Evolutionary conservation across 2,888 invertebrate genomes (phyloP).

Genomic region (Philhelius pedissequus): DNA sequence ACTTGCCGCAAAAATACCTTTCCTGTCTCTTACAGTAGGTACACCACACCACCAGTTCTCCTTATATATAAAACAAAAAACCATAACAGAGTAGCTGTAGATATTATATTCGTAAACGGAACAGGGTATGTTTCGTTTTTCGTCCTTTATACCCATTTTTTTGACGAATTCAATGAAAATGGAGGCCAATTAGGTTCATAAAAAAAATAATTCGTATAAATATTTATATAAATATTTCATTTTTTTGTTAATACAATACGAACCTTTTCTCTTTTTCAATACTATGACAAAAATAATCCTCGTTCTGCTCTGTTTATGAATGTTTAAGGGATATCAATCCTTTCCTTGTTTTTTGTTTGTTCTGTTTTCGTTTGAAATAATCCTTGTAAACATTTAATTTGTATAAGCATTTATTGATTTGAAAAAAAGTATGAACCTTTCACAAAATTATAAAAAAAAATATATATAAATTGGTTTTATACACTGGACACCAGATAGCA

Average conservation of each 20-base stretch:
- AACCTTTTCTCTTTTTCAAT: conserved; percentile 49
- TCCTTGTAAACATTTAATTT: conserved; percentile 2
- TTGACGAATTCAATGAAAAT: conserved; percentile 22
- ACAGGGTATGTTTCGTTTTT: neutral
- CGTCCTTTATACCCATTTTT: conserved; percentile 24
- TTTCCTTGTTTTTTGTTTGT: neutral
- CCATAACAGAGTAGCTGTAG: too few species aligned
- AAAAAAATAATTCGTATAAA: conserved; percentile 9
- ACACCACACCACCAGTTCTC: neutral
- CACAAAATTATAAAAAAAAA: neutral
- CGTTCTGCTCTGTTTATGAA: conserved; percentile 18
- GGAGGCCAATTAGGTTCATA: conserved; percentile 1
- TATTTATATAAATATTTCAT: conserved; percentile 9
- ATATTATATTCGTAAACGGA: too few species aligned
- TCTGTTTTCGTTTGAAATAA: too few species aligned
- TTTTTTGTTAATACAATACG: conserved; percentile 6
- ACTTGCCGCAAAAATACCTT: conserved; percentile 21
- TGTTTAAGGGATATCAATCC: neutral
- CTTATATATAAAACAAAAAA: too few species aligned
- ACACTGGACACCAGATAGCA: neutral
- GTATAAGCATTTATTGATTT: neutral
- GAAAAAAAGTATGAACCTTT: neutral
- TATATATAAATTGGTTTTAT: conserved; percentile 28
- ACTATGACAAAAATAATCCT: conserved; percentile 37
- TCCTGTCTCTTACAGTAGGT: neutral